Conservation (phyloP, 2,797 vertebrate genomes). For the Gymnodraco acuticeps region DNA sequence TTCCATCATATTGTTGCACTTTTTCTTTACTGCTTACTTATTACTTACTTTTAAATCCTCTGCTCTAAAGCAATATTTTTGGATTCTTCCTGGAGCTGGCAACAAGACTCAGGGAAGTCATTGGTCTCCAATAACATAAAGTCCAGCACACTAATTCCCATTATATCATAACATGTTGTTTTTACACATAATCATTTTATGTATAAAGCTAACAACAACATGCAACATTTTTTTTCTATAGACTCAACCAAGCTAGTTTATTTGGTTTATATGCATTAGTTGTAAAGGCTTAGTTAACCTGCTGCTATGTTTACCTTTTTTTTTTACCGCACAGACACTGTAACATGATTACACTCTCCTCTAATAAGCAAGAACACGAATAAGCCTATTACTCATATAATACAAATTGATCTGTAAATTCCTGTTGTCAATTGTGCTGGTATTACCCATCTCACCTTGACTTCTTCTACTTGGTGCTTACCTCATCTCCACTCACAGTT, state of each 20-base stretch:
- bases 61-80: not conserved
- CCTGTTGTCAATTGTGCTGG: not conserved
- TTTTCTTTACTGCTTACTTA: not conserved
- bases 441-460: not conserved
- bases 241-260: not conserved
- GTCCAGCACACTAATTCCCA: too few species aligned
- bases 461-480: not conserved
- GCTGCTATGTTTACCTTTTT: not conserved
- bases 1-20: not conserved
- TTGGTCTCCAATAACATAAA: not conserved
- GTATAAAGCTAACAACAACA: not conserved
- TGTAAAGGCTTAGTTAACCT: not conserved
- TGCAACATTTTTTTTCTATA: not conserved
- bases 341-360: not conserved
- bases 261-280: not conserved
- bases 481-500: conserved; percentile 5
- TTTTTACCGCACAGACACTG: not conserved
- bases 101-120: not conserved
- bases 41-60: too few species aligned
- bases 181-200: not conserved
- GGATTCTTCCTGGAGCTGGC: not conserved
- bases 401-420: not conserved
- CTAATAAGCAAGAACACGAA: not conserved
- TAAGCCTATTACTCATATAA: not conserved
- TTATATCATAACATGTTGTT: not conserved